Percentiles rank a stretch among this genome's conserved stretches.
Conservation (phyloP, 2,888 invertebrate genomes). For the Drosophila antonietae region DNA sequence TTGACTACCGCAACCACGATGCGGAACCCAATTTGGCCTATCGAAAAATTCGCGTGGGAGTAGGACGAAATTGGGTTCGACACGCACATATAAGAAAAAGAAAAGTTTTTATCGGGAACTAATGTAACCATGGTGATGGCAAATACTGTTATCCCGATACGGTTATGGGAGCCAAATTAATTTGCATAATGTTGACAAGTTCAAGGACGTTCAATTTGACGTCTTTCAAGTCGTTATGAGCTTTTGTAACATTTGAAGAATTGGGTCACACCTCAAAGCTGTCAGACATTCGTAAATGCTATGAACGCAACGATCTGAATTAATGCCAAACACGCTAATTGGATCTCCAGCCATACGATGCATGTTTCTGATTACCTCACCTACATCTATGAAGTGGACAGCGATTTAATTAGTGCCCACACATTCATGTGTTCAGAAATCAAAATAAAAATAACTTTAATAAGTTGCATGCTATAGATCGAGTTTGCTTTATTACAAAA, state of each 20-base stretch:
- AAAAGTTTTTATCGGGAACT: slow-evolving; percentile 44
- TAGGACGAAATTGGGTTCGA: slow-evolving; percentile 23
- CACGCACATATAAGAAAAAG: slow-evolving; percentile 56
- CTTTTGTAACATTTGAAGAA: slow-evolving; percentile 40
- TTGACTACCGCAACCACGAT: slow-evolving; percentile 22
- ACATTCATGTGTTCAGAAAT: slow-evolving; percentile 24
- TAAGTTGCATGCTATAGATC: slow-evolving; percentile 47
- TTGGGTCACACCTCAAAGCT: slow-evolving; percentile 31
- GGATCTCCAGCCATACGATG: slow-evolving; percentile 54
- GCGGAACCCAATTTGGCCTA: slow-evolving; percentile 31
- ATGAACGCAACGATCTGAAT: slow-evolving; percentile 33
- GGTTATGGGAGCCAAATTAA: slow-evolving; percentile 40
- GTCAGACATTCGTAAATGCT: slow-evolving; percentile 10
- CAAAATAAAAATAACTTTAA: slow-evolving; percentile 55
- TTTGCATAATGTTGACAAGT: slow-evolving; percentile 64
- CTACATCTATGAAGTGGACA: slow-evolving; percentile 64
- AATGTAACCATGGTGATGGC: slow-evolving; percentile 64
- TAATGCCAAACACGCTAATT: slow-evolving; percentile 45
- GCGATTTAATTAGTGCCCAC: slow-evolving; percentile 59
- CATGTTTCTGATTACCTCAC: slow-evolving; percentile 12
- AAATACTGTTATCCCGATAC: slow-evolving; percentile 70
- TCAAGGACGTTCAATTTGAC: slow-evolving; percentile 63
- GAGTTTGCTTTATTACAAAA: slow-evolving; percentile 51
- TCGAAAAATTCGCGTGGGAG: slow-evolving; percentile 33
- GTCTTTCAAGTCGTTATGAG: not conserved